Percentiles rank a stretch among this genome's conserved stretches.
Conservation (phyloP, 2,888 invertebrate genomes). For the Zelleria hepariella region DNA sequence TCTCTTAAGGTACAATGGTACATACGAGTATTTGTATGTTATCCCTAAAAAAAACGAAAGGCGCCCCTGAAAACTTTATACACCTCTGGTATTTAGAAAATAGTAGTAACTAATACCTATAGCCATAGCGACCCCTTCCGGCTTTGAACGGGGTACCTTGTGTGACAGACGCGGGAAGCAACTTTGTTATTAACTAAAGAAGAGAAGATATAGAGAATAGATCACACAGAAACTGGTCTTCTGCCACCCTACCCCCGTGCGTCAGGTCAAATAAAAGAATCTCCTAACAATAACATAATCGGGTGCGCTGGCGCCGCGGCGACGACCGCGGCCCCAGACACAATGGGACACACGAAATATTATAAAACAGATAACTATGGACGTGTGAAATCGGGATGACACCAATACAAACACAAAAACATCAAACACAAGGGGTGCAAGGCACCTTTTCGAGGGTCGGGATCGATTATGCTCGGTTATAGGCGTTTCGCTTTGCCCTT, state of each 20-base stretch:
- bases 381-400: constrained; percentile 63
- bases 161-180: no score
- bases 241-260: background rate
- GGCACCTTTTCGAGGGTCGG: background rate
- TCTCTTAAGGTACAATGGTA: no score
- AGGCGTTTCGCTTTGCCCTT: background rate
- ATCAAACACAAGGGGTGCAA: constrained; percentile 6
- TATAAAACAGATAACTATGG: constrained; percentile 44
- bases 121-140: no score
- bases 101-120: no score
- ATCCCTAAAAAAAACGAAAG: no score
- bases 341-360: constrained; percentile 27
- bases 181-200: no score
- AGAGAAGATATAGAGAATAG: no score
- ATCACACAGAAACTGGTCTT: background rate
- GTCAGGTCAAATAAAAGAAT: constrained; percentile 61
- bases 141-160: no score
- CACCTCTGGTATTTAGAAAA: no score
- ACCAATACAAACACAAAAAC: constrained; percentile 35
- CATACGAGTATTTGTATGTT: no score
- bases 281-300: constrained; percentile 64
- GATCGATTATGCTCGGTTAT: background rate
- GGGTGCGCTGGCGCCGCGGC: constrained; percentile 49
- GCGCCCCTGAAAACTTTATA: no score
- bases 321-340: constrained; percentile 33